Conservation (phyloP, 2,888 invertebrate genomes). For the Conops quadrifasciatus region DNA sequence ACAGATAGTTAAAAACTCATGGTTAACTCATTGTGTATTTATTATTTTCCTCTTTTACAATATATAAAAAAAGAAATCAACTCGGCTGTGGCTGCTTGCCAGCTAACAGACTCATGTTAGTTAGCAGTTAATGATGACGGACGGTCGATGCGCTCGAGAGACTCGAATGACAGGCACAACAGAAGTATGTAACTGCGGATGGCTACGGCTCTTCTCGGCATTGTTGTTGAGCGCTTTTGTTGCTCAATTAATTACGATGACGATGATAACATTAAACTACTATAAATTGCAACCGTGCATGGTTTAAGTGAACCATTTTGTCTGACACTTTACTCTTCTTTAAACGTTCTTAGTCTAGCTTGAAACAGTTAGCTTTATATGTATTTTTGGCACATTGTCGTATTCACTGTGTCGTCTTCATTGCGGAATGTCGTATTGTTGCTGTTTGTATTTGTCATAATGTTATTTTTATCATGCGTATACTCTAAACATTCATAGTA, state of each 20-base stretch:
- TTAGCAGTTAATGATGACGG: neutral
- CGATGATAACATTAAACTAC: neutral
- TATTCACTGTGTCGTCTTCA: no score
- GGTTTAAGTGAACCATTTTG: neutral
- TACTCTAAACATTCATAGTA: no score
- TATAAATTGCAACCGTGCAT: neutral
- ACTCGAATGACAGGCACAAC: neutral
- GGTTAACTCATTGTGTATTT: slow-evolving; percentile 5
- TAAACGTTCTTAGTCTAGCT: no score
- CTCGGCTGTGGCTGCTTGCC: neutral
- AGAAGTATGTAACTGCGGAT: neutral
- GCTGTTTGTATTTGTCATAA: no score
- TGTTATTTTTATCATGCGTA: no score
- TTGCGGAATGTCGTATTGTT: no score
- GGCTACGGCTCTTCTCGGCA: neutral
- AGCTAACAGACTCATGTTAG: neutral
- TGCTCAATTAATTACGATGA: neutral
- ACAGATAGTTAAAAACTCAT: neutral
- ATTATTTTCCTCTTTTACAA: neutral
- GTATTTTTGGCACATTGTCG: no score
- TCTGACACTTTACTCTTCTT: neutral
- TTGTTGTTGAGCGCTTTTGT: neutral
- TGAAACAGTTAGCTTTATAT: no score
- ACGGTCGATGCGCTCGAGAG: neutral
- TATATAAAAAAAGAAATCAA: slow-evolving; percentile 11